phyloP scores from a whole-genome alignment of 2,797 vertebrate genomes.

The Falco naumanni region DNA sequence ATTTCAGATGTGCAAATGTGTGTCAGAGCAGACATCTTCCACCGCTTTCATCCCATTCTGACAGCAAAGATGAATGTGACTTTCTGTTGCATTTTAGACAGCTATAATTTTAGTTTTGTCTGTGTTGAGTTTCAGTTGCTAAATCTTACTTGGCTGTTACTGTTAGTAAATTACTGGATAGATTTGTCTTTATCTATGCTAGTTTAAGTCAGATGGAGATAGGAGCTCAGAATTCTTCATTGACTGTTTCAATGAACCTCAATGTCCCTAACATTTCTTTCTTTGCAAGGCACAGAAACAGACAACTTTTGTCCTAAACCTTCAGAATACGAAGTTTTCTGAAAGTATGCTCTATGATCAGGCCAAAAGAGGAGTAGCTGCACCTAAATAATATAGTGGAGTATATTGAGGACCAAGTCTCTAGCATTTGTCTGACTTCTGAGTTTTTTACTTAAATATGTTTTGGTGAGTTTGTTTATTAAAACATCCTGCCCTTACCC shows the following conservation, averaged over 20 bases:
- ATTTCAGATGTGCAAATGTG: neutral
- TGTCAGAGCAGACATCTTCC: neutral
- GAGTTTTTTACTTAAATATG: neutral
- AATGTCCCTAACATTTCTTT: neutral
- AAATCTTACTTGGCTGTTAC: neutral
- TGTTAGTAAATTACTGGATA: neutral
- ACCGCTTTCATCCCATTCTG: fast-evolving
- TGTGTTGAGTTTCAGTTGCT: neutral
- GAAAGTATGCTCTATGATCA: neutral
- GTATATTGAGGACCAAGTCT: neutral
- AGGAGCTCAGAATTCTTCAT: neutral
- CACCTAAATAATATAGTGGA: neutral
- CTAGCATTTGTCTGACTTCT: neutral
- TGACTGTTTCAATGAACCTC: neutral
- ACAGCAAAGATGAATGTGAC: neutral
- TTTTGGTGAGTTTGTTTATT: neutral
- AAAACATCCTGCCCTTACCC: neutral
- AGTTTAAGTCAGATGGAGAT: neutral
- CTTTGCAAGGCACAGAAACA: neutral
- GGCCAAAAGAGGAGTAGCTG: neutral
- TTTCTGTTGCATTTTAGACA: neutral
- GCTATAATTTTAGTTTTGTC: neutral
- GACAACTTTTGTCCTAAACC: neutral
- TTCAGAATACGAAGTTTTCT: neutral
- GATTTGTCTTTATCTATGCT: neutral